Conservation (phyloP, 1,140 invertebrate species). For the Drosophila nigromelanica region DNA sequence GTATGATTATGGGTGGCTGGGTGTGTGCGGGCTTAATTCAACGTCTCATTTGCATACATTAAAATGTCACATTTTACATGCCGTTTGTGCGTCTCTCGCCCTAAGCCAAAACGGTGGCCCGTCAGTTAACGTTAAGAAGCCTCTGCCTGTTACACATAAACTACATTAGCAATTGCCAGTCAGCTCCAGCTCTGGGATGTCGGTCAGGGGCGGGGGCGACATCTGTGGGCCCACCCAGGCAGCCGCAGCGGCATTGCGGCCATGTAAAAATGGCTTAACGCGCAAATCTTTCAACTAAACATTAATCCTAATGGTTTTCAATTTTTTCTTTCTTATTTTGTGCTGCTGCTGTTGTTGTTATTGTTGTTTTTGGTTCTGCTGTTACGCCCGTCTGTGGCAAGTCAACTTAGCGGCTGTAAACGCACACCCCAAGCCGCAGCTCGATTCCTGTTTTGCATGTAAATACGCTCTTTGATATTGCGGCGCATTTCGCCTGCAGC, state of each 20-base stretch:
- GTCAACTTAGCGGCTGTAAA: constrained; percentile 54
- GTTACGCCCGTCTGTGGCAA: constrained; percentile 68
- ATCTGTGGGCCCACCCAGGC: constrained; percentile 24
- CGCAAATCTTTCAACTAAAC: constrained; percentile 82
- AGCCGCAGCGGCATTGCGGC: constrained; percentile 50
- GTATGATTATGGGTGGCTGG: constrained; percentile 27
- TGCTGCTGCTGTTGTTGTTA: neutral
- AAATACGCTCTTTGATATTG: constrained; percentile 81
- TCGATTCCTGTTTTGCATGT: constrained; percentile 73
- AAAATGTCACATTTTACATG: constrained; percentile 83
- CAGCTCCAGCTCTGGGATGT: constrained; percentile 1
- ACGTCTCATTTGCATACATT: constrained; percentile 83
- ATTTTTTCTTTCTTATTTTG: constrained; percentile 50
- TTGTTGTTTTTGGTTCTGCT: neutral
- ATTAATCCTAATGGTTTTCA: constrained; percentile 82
- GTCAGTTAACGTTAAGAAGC: constrained; percentile 77
- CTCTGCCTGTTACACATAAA: constrained; percentile 69
- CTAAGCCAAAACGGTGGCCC: constrained; percentile 65
- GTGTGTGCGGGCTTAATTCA: constrained; percentile 71
- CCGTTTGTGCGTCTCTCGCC: constrained; percentile 78
- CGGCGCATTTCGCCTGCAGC: constrained; percentile 72
- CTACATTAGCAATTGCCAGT: constrained; percentile 78
- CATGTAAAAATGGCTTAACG: constrained; percentile 81
- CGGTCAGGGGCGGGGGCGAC: neutral
- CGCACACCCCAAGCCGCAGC: neutral